A percentile compares a stretch with the other conserved stretches of the same genome.
Evolutionary conservation across 2,888 invertebrate genomes (phyloP).

Genomic region (Papilio demoleus): DNA sequence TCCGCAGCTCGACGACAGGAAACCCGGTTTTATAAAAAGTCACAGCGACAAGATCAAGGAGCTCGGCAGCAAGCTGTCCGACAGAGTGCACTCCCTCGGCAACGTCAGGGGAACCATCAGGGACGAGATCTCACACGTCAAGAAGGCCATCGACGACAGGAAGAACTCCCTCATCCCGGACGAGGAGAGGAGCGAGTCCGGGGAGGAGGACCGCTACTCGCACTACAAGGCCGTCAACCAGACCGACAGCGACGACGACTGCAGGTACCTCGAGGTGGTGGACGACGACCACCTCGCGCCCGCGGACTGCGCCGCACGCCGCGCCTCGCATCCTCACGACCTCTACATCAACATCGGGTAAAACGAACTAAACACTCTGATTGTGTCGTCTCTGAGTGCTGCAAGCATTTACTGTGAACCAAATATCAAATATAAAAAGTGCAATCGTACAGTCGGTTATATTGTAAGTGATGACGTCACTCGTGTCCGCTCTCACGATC

Average conservation of each 20-base stretch:
- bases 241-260: constrained; percentile 70
- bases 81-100: constrained; percentile 68
- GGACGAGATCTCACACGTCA: constrained; percentile 53
- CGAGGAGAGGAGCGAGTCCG: constrained; percentile 59
- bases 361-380: too few species aligned
- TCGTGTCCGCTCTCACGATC: too few species aligned
- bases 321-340: constrained; percentile 32
- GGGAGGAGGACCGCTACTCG: constrained; percentile 52
- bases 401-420: constrained; percentile 27
- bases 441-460: too few species aligned
- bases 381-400: neutral
- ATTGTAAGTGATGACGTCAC: too few species aligned
- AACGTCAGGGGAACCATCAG: constrained; percentile 63
- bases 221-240: constrained; percentile 60
- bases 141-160: constrained; percentile 57
- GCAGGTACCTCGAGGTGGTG: constrained; percentile 71
- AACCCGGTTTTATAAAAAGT: constrained; percentile 52
- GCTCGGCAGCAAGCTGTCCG: constrained; percentile 61
- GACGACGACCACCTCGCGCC: constrained; percentile 63
- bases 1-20: constrained; percentile 52
- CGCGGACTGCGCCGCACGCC: constrained; percentile 45
- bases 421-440: constrained; percentile 15
- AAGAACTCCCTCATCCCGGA: constrained; percentile 57
- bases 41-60: constrained; percentile 66
- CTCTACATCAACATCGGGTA: constrained; percentile 41